phyloP scores from a whole-genome alignment of 2,797 vertebrate genomes.

The Tokudaia tokunoshimensis region DNA sequence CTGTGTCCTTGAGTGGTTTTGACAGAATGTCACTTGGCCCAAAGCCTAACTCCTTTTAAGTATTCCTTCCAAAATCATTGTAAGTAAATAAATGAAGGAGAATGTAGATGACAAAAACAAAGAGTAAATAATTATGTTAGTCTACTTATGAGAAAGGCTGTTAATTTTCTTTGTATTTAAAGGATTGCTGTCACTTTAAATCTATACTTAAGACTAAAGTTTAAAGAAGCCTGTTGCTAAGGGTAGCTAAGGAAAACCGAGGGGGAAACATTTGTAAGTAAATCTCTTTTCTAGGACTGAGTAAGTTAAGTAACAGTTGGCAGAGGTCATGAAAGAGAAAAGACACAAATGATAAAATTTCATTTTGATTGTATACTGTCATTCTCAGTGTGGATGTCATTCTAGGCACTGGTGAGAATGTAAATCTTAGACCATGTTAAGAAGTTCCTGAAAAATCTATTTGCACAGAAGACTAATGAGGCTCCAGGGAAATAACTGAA shows the following conservation, averaged over 20 bases:
- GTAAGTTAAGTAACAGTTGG: constrained; percentile 39
- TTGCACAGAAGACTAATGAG: not conserved
- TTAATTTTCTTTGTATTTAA: constrained; percentile 42
- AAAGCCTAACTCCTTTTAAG: not conserved
- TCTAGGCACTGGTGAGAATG: not conserved
- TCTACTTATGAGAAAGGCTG: not conserved
- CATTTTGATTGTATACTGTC: not conserved
- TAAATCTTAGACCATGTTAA: not conserved
- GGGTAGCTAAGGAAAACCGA: constrained; percentile 49
- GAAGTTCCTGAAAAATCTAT: not conserved
- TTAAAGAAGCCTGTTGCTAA: constrained; percentile 63
- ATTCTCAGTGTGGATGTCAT: not conserved
- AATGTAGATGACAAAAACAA: not conserved
- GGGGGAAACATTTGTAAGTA: not conserved
- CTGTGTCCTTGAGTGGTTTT: not conserved
- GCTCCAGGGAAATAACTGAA: not conserved
- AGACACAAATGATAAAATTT: constrained; percentile 37
- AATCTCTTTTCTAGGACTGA: constrained; percentile 25
- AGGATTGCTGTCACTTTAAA: constrained; percentile 38
- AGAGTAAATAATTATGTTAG: not conserved
- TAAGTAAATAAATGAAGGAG: constrained; percentile 5
- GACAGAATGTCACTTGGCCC: constrained; percentile 2
- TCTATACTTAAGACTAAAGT: not conserved
- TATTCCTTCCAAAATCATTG: constrained; percentile 10
- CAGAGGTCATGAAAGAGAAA: constrained; percentile 55